Evolutionary conservation across 2,888 invertebrate species (phyloP).

Genomic region (Tachina fera): DNA sequence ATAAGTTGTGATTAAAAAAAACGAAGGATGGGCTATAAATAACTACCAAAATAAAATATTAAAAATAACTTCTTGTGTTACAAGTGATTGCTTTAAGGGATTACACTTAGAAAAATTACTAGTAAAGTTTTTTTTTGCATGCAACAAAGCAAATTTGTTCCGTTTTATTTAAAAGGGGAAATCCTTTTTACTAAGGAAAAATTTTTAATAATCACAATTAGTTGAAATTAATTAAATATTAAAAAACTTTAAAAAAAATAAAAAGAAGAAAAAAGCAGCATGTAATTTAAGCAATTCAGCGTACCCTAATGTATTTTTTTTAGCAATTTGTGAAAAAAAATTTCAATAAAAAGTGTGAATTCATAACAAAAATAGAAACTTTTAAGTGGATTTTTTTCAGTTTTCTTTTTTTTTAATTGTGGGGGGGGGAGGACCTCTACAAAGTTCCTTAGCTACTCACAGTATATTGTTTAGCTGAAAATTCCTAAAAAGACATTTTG

Average conservation of each 20-base stretch:
- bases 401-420: conserved; percentile 14
- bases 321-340: conserved; percentile 11
- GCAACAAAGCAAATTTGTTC: conserved; percentile 39
- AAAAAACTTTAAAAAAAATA: background rate
- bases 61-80: conserved; percentile 19
- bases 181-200: background rate
- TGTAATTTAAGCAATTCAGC: conserved; percentile 17
- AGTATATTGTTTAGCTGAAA: conserved; percentile 83
- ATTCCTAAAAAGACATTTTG: conserved; percentile 80
- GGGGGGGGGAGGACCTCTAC: conserved; percentile 34
- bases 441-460: conserved; percentile 79
- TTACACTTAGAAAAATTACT: conserved; percentile 12
- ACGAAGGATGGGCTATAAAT: background rate
- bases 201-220: conserved; percentile 16
- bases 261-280: conserved; percentile 3
- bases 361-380: conserved; percentile 34
- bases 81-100: background rate
- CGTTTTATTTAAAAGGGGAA: background rate
- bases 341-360: conserved; percentile 46
- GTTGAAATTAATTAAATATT: conserved; percentile 12
- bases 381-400: conserved; percentile 32
- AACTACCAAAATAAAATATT: background rate
- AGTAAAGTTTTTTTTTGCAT: conserved; percentile 31
- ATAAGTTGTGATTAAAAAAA: conserved; percentile 5
- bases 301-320: conserved; percentile 16